Percentiles rank a stretch among this genome's conserved stretches.
phyloP scores from a whole-genome alignment of 2,797 vertebrate species.

The Aeoliscus strigatus region DNA sequence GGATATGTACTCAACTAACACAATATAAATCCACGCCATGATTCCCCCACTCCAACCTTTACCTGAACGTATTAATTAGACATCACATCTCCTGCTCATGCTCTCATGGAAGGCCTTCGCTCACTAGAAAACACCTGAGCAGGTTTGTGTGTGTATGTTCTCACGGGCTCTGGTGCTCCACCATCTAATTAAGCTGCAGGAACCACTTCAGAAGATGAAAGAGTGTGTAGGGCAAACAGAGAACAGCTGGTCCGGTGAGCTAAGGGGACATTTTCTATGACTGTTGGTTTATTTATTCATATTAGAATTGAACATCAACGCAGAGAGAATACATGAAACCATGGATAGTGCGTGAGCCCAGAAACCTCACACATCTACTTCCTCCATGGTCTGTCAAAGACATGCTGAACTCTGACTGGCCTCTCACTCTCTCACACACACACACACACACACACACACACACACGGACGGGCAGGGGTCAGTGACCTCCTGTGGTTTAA shows the following conservation, averaged over 20 bases:
- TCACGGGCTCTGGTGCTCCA: conserved; percentile 18
- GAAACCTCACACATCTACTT: conserved; percentile 30
- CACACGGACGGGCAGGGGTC: conserved; percentile 41
- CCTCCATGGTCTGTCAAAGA: conserved; percentile 35
- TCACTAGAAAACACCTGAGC: conserved; percentile 26
- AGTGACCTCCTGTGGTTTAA: conserved; percentile 42
- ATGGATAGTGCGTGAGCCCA: conserved; percentile 10
- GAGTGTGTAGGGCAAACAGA: conserved; percentile 2
- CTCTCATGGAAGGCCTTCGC: neutral
- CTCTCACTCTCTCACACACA: conserved; percentile 3
- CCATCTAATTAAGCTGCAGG: conserved; percentile 52
- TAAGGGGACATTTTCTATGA: conserved; percentile 3
- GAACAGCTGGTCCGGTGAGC: conserved; percentile 39
- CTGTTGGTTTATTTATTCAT: conserved; percentile 2
- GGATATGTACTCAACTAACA: too few species aligned
- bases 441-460: conserved; percentile 16
- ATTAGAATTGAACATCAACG: neutral
- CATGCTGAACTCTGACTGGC: conserved; percentile 53
- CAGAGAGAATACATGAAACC: neutral
- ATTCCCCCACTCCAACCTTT: too few species aligned
- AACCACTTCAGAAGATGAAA: conserved; percentile 57
- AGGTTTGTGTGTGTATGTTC: conserved; percentile 24
- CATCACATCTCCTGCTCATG: neutral
- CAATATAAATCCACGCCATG: too few species aligned
- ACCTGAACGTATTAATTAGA: too few species aligned